Evolutionary conservation across 2,113 vertebrate genomes (phyloP), one percentile per base, ranked within the genome.

Genomic region (Chionis minor): DNA sequence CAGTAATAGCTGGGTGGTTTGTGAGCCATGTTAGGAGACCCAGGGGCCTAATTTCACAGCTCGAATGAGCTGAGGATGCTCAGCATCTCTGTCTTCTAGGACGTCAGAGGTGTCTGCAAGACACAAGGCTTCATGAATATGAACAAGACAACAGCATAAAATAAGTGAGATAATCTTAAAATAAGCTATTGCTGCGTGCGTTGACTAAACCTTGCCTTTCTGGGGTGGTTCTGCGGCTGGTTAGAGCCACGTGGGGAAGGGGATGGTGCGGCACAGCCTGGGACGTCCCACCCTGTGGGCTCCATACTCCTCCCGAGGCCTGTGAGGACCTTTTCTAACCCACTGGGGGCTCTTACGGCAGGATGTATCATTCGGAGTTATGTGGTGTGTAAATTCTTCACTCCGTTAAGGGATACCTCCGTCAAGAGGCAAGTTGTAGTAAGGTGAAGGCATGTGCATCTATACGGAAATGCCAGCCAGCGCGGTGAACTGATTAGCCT

Each of bases 401-500:
- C 66, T 89, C 72, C 10, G 71, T 45, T 55, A n/a, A 94, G 62
- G 59, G 83, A 23, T 17, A 0, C 62, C 66, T 21, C 1, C 2
- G 19, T 69, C 20, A 30, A 61, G 78, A 91, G 77, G 35, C 28
- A 70, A 45, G n/a, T 6, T 52, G 65, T 58, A 21, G 30, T 56
- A 70, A 70, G 38, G 30, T 71, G 61, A 66, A 96, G 42, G 61
- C 89, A 65, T 7, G 5, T 22, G 9, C 40, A 45, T 45, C 72
- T 82, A 15, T 54, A 54, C 1, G 70, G 44, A 85, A 80, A 92
- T 56, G 65, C 63, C 70, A 78, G 67, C 42, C 45, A 49, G 78
- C 88, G 44, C 28, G 12, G 89, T 65, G 88, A 95, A 74, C 86
- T 84, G 81, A 86, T 94, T 91, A 81, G 61, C 70, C 95, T 93